These are phyloP conservation scores for Hylyphantes graminicola DNA, from an alignment of 1,140 invertebrate species.

Conservation along the genomic window DNA sequence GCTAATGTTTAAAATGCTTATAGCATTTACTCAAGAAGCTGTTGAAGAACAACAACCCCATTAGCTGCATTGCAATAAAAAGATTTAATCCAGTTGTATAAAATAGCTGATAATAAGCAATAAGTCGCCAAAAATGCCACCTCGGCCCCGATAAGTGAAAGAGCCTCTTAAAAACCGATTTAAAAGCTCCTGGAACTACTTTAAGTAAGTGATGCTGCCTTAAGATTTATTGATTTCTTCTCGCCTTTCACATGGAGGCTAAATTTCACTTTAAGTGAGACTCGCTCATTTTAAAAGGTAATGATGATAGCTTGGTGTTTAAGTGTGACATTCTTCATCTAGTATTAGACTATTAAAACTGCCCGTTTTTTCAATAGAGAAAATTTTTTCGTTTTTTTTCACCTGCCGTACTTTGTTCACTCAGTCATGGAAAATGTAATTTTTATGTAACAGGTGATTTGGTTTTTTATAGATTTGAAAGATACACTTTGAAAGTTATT, in stretches of 20 bases:
- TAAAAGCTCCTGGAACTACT: slow-evolving; percentile 11
- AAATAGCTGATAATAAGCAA: no score
- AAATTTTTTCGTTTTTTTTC: background rate
- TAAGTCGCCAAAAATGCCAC: no score
- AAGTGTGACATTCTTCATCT: background rate
- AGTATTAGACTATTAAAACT: background rate
- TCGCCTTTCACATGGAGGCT: background rate
- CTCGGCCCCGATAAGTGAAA: background rate
- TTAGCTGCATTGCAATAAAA: no score
- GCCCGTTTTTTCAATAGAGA: background rate
- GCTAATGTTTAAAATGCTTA: no score
- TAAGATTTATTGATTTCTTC: slow-evolving; percentile 21
- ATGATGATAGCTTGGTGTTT: slow-evolving; percentile 21
- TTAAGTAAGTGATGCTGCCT: slow-evolving; percentile 11
- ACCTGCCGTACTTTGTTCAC: no score
- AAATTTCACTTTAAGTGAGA: slow-evolving; percentile 17
- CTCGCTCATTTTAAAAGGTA: background rate
- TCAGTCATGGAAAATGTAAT: no score
- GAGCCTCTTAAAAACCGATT: slow-evolving; percentile 38
- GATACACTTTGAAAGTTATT: no score
- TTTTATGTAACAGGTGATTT: no score
- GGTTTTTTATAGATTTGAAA: no score
- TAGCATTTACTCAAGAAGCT: no score
- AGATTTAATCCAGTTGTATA: no score
- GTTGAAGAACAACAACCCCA: no score